phyloP scores from a whole-genome alignment of 2,888 invertebrate genomes.

The Junonia oenone region DNA sequence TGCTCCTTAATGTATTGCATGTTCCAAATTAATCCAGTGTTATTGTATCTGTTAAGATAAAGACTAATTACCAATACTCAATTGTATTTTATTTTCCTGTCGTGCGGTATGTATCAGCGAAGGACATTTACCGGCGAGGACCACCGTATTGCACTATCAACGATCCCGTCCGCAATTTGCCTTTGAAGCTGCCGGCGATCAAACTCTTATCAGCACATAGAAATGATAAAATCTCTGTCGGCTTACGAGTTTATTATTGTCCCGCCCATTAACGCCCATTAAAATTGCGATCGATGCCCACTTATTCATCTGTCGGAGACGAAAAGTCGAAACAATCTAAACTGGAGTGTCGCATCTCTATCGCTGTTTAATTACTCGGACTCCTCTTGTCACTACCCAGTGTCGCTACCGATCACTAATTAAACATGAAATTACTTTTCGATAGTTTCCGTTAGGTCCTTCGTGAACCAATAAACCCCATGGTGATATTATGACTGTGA shows the following conservation, averaged over 20 bases:
- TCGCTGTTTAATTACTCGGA: constrained; percentile 52
- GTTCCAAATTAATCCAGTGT: constrained; percentile 21
- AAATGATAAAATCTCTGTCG: constrained; percentile 64
- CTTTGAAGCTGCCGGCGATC: constrained; percentile 72
- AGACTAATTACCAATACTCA: constrained; percentile 23
- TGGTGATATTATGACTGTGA: constrained; percentile 54
- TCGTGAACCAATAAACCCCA: constrained; percentile 49
- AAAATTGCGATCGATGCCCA: constrained; percentile 74
- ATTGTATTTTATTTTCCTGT: constrained; percentile 26
- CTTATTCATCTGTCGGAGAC: constrained; percentile 70
- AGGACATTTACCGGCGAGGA: constrained; percentile 29
- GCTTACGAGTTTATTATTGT: constrained; percentile 70
- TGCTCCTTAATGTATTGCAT: constrained; percentile 18
- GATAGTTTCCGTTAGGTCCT: constrained; percentile 40
- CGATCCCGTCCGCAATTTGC: constrained; percentile 64
- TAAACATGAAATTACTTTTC: constrained; percentile 35
- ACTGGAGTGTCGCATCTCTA: constrained; percentile 57
- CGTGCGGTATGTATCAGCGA: constrained; percentile 23
- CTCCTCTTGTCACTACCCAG: constrained; percentile 28
- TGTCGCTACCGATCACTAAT: constrained; percentile 19
- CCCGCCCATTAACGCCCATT: constrained; percentile 76
- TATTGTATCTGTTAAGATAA: constrained; percentile 28
- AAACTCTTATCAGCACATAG: constrained; percentile 62
- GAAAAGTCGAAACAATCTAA: constrained; percentile 36
- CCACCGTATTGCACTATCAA: constrained; percentile 53